These are phyloP conservation scores for Eulimnadia texana DNA, from an alignment of 1,140 invertebrate genomes.

Conservation along the genomic window DNA sequence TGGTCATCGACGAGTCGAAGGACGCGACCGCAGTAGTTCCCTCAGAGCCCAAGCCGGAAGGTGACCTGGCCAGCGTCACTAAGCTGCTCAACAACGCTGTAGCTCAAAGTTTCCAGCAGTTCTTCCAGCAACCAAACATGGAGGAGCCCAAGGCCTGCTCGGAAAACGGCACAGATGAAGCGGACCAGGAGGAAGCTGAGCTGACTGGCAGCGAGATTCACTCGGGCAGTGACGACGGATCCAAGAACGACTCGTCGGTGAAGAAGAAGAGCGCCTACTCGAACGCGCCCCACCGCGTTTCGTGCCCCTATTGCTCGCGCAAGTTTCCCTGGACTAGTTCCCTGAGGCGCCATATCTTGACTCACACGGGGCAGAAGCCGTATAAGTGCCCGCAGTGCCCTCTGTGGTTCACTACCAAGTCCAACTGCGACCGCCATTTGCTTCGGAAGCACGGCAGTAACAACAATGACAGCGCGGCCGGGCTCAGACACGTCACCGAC, in stretches of 20 bases:
- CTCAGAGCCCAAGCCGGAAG: constrained; percentile 14
- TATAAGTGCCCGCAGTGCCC: constrained; percentile 85
- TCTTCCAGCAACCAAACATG: constrained; percentile 24
- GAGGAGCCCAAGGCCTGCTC: constrained; percentile 28
- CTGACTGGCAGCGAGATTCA: constrained; percentile 13
- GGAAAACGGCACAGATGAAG: constrained; percentile 22
- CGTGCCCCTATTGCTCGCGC: constrained; percentile 78
- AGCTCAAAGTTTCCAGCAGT: constrained; percentile 45
- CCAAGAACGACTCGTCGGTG: neutral
- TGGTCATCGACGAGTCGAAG: constrained; percentile 49
- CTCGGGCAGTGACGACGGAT: constrained; percentile 12
- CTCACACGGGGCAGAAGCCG: constrained; percentile 90
- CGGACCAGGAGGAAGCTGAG: constrained; percentile 16
- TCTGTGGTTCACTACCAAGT: constrained; percentile 88
- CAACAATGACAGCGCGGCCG: constrained; percentile 21
- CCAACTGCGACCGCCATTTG: constrained; percentile 88
- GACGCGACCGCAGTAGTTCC: constrained; percentile 23
- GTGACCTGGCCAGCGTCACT: constrained; percentile 58
- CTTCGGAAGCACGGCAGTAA: constrained; percentile 66
- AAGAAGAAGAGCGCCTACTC: constrained; percentile 94
- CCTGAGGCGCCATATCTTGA: constrained; percentile 75
- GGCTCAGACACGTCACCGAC: constrained; percentile 50
- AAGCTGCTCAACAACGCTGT: constrained; percentile 63
- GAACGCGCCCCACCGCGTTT: constrained; percentile 72
- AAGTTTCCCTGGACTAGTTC: constrained; percentile 94